Evolutionary conservation across 2,113 vertebrate genomes (phyloP), one percentile per base, ranked within the genome.

Genomic region (Emberiza fucata): DNA sequence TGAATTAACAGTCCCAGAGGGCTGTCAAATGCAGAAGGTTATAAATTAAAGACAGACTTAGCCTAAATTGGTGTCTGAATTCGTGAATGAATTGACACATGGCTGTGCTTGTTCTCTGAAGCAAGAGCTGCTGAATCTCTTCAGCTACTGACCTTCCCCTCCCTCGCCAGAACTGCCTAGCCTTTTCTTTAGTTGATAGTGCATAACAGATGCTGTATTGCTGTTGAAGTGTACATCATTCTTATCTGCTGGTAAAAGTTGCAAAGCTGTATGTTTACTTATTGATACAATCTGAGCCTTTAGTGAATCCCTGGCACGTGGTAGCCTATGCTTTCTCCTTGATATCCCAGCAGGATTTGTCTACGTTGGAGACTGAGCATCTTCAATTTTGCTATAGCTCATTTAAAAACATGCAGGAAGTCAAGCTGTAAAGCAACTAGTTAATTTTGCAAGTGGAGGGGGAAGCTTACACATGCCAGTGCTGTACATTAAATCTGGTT

Each of bases 1-100:
- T 94, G 80, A 91, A 91, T 92, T 94, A 84, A 82, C 76, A 81
- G 44, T 65, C 92, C 61, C 27, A 4, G 50, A 82, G 66, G 79
- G 39, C 66, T 89, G 72, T 86, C 79, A 87, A 50, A 81, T 88
- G 59, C 51, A 86, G 72, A 71, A 84, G n/a, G 71, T 96, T 96
- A 48, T 65, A 85, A 79, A 93, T 92, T 81, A 77, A 75, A 94
- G 91, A 65, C 60, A 90, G 53, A 54, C 33, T 92, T 93, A 69
- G 56, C 51, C 89, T 80, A 59, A 88, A 81, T 35, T 53, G 61
- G 51, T 65, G 42, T 96, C 57, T 87, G 80, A 90, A 71, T 87
- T 39, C 0, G 2, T 86, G 88, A 91, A 90, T 87, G 81, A 78
- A 80, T 71, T 87, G 71, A 51, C 70, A 92, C 66, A 6, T 59